Base-by-base conservation (phyloP, 2,113 vertebrate species). In the Calonectris borealis region DNA sequence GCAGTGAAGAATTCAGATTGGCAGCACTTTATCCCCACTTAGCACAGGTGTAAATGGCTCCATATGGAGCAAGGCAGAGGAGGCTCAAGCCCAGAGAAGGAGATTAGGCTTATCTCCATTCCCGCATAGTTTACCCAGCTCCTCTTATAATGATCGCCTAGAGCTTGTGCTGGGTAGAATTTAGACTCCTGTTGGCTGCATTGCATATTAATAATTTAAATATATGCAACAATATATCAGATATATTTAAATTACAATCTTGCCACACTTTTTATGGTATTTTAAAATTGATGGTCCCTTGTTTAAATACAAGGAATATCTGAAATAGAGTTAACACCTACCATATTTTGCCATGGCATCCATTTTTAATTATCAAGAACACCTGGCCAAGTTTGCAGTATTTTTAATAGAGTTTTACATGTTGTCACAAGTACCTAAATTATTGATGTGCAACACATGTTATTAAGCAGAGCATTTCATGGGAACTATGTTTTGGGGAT, bases 141-240 rank as follows among this genome's bases (percentile, higher is more conserved):
- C 55, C 48, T 90, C 38, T 32, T 13, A 8, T 4, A 91, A 72
- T 13, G 26, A 88, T 71, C 4, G 13, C 79, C 65, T 32, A 7
- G 31, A 94, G 93, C 58, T 83, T 20, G 10, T 19, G 17, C 76
- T 54, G 58, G 54, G 60, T 61, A 90, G 62, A 92, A 85, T 92
- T 96, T 69, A 94, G 52, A 58, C 20, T 94, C 78, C 18, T n/a
- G 44, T 78, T 95, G 89, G 52, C 52, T 82, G 42, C 48, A 11
- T 58, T 77, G 64, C 71, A 76, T 84, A 90, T 96, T 93, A 95
- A 97, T 96, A 96, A 96, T 93, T 95, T 95, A 97, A 80, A 79
- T 40, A 81, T 42, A 61, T 71, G 49, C 49, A 75, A 58, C 48
- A 77, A 75, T 90, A 86, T 70, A 88, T 92, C 87, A 94, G 94